Evolutionary conservation across 1,140 invertebrate genomes (phyloP).

Genomic region (Drosophila tsacasi): DNA sequence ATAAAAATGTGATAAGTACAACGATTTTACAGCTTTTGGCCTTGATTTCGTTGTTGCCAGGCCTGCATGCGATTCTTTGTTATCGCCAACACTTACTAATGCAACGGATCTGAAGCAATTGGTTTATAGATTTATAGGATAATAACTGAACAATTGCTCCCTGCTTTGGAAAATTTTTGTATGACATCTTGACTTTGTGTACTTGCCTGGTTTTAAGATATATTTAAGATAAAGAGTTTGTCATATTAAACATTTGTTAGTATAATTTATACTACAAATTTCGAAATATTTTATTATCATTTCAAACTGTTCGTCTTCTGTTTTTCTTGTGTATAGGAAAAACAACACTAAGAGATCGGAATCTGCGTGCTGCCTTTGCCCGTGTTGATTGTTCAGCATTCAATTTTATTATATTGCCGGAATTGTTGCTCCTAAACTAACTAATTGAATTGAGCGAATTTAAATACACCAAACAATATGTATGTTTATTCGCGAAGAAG

Average conservation of each 20-base stretch:
- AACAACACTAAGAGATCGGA: conserved; percentile 5
- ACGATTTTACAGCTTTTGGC: neutral
- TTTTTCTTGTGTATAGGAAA: neutral
- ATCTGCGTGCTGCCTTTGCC: conserved; percentile 22
- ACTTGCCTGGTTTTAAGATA: neutral
- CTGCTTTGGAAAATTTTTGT: neutral
- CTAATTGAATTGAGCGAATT: conserved; percentile 68
- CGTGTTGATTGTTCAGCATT: conserved; percentile 67
- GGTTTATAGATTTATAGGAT: neutral
- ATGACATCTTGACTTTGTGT: neutral
- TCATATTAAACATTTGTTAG: neutral
- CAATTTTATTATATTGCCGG: conserved; percentile 67
- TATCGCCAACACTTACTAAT: neutral
- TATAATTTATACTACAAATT: too few species aligned
- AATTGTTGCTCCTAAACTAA: conserved; percentile 63
- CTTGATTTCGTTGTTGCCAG: conserved; percentile 7
- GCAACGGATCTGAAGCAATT: conserved; percentile 4
- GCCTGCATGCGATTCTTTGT: neutral
- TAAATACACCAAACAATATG: conserved; percentile 23
- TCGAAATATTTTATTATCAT: too few species aligned
- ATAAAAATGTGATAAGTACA: conserved; percentile 9
- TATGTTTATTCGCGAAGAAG: neutral
- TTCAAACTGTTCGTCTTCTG: neutral
- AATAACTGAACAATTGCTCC: neutral
- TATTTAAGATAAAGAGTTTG: neutral